Evolutionary conservation across 2,888 invertebrate species (phyloP).

Genomic region (Chymomyza amoena): DNA sequence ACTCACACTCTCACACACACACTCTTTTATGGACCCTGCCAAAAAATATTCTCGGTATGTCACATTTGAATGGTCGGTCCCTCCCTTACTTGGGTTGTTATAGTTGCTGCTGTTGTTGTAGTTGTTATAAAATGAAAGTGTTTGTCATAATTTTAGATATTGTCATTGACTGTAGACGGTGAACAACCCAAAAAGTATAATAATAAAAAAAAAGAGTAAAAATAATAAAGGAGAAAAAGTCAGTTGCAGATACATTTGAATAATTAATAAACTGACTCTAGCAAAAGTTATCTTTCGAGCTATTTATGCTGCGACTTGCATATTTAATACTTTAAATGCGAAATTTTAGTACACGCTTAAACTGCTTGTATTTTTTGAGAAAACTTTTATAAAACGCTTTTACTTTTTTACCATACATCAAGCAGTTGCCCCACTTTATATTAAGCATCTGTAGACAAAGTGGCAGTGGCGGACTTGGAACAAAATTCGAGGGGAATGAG

Average conservation of each 20-base stretch:
- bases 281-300: not conserved
- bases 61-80: conserved; percentile 35
- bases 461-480: too few relatives aligned
- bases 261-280: conserved; percentile 40
- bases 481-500: too few relatives aligned
- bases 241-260: conserved; percentile 10
- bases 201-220: too few relatives aligned
- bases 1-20: not conserved
- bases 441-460: too few relatives aligned
- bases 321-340: not conserved
- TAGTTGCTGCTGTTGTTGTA: conserved; percentile 41
- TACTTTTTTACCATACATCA: too few relatives aligned
- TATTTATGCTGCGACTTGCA: not conserved
- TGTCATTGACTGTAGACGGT: not conserved
- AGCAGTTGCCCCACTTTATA: too few relatives aligned
- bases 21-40: conserved; percentile 8
- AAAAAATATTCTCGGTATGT: conserved; percentile 34
- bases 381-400: too few relatives aligned
- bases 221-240: not conserved
- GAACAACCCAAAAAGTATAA: not conserved
- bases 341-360: not conserved
- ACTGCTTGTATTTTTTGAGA: too few relatives aligned
- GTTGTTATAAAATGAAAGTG: conserved; percentile 38
- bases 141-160: conserved; percentile 24
- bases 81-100: not conserved